Base-by-base conservation (phyloP, 30 jellyfish, hydroid and myxozoan species). In the Rhopilema esculentum region DNA sequence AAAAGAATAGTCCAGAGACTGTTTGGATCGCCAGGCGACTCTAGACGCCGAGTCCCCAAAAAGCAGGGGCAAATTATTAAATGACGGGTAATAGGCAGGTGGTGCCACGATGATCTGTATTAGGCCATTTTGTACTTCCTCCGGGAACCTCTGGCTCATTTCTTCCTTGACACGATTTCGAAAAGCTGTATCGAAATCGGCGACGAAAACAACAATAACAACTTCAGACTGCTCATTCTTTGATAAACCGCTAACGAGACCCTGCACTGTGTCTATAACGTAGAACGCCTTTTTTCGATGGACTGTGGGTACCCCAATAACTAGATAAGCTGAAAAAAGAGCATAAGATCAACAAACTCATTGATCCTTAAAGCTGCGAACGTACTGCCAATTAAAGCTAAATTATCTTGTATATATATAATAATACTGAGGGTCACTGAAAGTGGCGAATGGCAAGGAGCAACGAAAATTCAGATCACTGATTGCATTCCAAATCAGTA, bases 1-100 rank as follows among this genome's bases (percentile, higher is more conserved):
- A 71, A 85, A 95, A 16, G 98, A 85, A 71, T 95, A 95, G 66
- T 95, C 99, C 52, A 95, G 89, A 27, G 97, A 65, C 64, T 95
- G 99, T 31, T 95, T 95, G 33, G 99, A 95, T 69, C 99, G 79
- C 99, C 99, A 95, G 0, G 26, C 53, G 25, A 91, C 97, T 53
- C 99, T 91, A 1, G 80, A 87, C 0, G 69, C 77, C 30, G 91
- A 77, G 63, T 95, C 99, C 49, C 98, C 99, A 66, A 69, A 91
- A 52, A 95, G 88, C 24, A 80, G 74, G 1, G 97, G 97, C 69
- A 95, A 27, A 21, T 73, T 69, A 31, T 83, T 71, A 81, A 95
- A 16, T 20, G 77, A 50, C 12, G 99, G 99, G 85, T 95, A 95
- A 57, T 49, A 95, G 20, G 66, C 65, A 8, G 26, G 40, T 1